Base-by-base conservation (phyloP, 1,140 invertebrate genomes). In the Ceratina japonica region DNA sequence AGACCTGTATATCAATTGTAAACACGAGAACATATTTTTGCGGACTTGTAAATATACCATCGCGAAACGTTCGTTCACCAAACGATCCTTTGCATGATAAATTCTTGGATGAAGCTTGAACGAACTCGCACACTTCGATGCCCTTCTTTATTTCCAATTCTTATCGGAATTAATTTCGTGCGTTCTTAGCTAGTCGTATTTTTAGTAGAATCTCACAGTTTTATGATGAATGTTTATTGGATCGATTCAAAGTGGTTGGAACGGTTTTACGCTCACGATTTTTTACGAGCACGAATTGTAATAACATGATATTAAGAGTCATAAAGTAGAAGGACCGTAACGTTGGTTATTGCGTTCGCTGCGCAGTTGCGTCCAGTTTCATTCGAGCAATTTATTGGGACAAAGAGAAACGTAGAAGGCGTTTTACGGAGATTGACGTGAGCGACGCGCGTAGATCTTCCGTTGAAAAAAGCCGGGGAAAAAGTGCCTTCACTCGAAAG, bases 401-500 rank as follows among this genome's bases (percentile, higher is more conserved):
- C 24, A 1, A 8, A 64, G 5, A 51, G 24, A 31, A 51, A 27
- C 18, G 15, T 10, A 59, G 22, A 20, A 18, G 37, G 16, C 54
- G 44, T 68, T 52, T 27, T 1, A 54, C 37, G 24, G 18, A 37
- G 20, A 18, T 22, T 8, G 31, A 59, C 20, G 31, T 16, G 37
- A 72, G 16, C 70, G 58, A 61, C n/a, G 37, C 22, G 15, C 22
- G 51, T 37, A 22, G 74, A 59, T 76, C 37, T 24, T 22, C 16
- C 61, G 49, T 44, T 44, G 37, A 44, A 44, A 44, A 44, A 44
- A 44, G 2, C 37, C 37, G 37, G 8, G 51, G 31, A 37, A 61
- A 69, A 76, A 76, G 75, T 76, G 75, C 75, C 75, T 76, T 76
- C 24, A 24, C 3, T 22, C 65, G 24, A 51, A 51, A 51, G 37